phyloP scores from a whole-genome alignment of 2,888 invertebrate genomes.

The Caenorhabditis wallacei region DNA sequence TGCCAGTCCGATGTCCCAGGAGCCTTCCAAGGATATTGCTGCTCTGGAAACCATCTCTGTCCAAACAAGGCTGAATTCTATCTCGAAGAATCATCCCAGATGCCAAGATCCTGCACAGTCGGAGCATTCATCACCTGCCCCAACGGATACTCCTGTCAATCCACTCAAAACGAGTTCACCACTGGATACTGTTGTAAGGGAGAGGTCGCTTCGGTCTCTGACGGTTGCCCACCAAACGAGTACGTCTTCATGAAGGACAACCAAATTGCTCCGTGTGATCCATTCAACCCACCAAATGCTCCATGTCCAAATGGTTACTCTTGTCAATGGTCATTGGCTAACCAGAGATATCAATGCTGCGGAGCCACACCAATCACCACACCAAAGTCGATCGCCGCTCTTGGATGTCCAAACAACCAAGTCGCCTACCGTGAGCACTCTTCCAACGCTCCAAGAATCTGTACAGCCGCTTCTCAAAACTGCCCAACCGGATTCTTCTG shows the following conservation, averaged over 20 bases:
- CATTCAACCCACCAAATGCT: conserved; percentile 79
- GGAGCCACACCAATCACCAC: conserved; percentile 81
- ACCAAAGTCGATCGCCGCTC: conserved; percentile 80
- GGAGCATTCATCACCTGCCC: conserved; percentile 83
- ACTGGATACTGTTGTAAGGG: conserved; percentile 82
- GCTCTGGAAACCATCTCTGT: conserved; percentile 79
- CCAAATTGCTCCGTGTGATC: conserved; percentile 82
- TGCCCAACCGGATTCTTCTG: conserved; percentile 82
- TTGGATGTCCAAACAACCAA: conserved; percentile 82
- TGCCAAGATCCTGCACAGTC: conserved; percentile 82
- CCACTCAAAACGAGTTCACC: conserved; percentile 79
- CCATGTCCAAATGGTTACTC: conserved; percentile 80
- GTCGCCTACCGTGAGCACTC: conserved; percentile 79
- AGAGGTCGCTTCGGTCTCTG: conserved; percentile 78
- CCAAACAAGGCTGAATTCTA: conserved; percentile 83
- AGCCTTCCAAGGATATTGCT: conserved; percentile 83
- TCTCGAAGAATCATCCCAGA: conserved; percentile 80
- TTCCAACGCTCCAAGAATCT: conserved; percentile 77
- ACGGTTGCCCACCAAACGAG: conserved; percentile 82
- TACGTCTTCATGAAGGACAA: conserved; percentile 82
- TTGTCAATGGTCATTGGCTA: conserved; percentile 82
- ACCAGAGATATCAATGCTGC: conserved; percentile 81
- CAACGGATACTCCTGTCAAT: conserved; percentile 79
- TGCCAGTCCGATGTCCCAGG: conserved; percentile 82
- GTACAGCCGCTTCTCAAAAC: conserved; percentile 80